Evolutionary conservation across 2,797 vertebrate species (phyloP).

Genomic region (Enteromius unitaeniatus): DNA sequence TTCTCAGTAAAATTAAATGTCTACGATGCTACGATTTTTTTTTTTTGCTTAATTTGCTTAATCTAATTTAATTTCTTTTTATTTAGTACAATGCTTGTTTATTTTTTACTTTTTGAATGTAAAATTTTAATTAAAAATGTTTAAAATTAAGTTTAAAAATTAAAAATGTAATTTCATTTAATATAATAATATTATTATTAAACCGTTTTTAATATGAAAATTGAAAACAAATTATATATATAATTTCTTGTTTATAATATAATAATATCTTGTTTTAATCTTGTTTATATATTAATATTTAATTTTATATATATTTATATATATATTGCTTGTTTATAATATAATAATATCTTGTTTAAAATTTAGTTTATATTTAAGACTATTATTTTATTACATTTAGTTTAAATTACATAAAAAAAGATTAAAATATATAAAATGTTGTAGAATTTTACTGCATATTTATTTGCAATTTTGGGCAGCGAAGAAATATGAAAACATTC

Average conservation of each 20-base stretch:
- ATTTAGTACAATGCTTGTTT: not conserved
- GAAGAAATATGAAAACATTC: not conserved
- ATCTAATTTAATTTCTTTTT: not conserved
- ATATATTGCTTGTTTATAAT: too few species aligned
- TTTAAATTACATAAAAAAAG: not conserved
- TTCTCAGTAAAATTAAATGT: not conserved
- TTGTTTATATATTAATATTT: too few species aligned
- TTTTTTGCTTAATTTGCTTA: not conserved
- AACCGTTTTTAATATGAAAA: too few species aligned
- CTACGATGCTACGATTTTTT: not conserved
- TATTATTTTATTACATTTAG: not conserved
- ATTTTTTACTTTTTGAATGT: not conserved
- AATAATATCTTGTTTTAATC: too few species aligned
- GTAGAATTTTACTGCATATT: not conserved
- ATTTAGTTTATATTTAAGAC: too few species aligned
- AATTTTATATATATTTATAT: too few species aligned
- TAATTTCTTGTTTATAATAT: too few species aligned
- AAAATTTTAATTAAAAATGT: too few species aligned
- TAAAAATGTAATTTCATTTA: too few species aligned
- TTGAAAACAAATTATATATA: too few species aligned
- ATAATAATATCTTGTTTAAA: not conserved
- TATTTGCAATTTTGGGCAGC: not conserved
- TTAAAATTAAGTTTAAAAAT: too few species aligned
- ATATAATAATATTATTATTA: too few species aligned
- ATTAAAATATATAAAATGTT: not conserved